These are phyloP conservation scores for Drosophila cardini DNA, from an alignment of 1,140 invertebrate species.

Conservation along the genomic window DNA sequence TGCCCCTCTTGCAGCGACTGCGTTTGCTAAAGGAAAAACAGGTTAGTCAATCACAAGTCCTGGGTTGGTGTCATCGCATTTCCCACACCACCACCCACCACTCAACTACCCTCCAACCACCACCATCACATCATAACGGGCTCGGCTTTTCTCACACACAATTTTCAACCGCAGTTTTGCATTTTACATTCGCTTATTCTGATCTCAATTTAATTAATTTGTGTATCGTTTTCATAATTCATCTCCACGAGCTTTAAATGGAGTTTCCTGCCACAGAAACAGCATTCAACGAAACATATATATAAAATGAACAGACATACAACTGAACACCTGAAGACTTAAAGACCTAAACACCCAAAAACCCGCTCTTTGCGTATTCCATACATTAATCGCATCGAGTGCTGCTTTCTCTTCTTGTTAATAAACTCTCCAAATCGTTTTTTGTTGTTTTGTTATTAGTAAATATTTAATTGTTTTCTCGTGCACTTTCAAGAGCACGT, in stretches of 20 bases:
- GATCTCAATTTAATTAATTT: slow-evolving; percentile 19
- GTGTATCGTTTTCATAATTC: slow-evolving; percentile 12
- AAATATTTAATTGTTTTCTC: slow-evolving; percentile 32
- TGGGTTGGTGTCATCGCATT: background rate
- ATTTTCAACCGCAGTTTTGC: slow-evolving; percentile 29
- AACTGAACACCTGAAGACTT: background rate
- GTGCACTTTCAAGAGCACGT: slow-evolving; percentile 29
- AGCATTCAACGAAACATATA: slow-evolving; percentile 35
- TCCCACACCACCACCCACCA: slow-evolving; percentile 12
- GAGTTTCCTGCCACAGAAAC: slow-evolving; percentile 50
- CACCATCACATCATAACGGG: slow-evolving; percentile 16
- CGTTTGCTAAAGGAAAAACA: slow-evolving; percentile 94
- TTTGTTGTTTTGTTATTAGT: slow-evolving; percentile 26
- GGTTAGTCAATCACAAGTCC: slow-evolving; percentile 85
- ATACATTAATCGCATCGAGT: slow-evolving; percentile 22
- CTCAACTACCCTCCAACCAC: slow-evolving; percentile 9
- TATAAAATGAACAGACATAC: background rate
- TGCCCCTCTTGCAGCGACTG: slow-evolving; percentile 91
- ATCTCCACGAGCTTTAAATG: slow-evolving; percentile 59
- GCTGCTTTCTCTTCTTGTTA: slow-evolving; percentile 25
- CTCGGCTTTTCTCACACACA: slow-evolving; percentile 33
- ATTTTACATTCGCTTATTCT: slow-evolving; percentile 8
- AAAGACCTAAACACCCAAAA: slow-evolving; percentile 1
- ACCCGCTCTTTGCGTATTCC: slow-evolving; percentile 35
- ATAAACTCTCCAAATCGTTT: slow-evolving; percentile 37